These are phyloP conservation scores for Hoplostethus mediterraneus DNA, from an alignment of 2,797 vertebrate species.

Conservation along the genomic window DNA sequence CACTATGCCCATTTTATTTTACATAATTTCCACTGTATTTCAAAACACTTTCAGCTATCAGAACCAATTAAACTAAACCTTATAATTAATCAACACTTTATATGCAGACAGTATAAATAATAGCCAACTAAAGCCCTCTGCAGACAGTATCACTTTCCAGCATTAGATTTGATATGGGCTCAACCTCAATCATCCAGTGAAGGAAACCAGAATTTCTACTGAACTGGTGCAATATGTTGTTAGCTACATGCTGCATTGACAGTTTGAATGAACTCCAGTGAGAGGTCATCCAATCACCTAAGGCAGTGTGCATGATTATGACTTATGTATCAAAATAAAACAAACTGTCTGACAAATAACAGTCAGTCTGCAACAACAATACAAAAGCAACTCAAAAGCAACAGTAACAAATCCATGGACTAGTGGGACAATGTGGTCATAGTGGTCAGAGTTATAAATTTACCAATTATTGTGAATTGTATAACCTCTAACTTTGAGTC, in stretches of 20 bases:
- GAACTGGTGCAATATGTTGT: conserved; percentile 45
- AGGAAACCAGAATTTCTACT: conserved; percentile 39
- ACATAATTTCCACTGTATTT: conserved; percentile 19
- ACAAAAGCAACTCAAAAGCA: conserved; percentile 65
- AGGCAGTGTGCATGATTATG: conserved; percentile 86
- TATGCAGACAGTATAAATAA: conserved; percentile 40
- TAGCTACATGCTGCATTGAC: conserved; percentile 70
- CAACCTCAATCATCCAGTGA: conserved; percentile 26
- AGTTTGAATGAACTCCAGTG: conserved; percentile 57
- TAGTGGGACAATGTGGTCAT: conserved; percentile 49
- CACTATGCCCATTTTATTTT: conserved; percentile 6
- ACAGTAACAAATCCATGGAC: conserved; percentile 64
- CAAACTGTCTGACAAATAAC: conserved; percentile 82
- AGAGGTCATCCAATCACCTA: conserved; percentile 82
- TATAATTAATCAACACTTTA: conserved; percentile 26
- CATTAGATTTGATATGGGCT: conserved; percentile 37
- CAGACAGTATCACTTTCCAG: conserved; percentile 30
- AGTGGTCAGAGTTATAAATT: conserved; percentile 38
- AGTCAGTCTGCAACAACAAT: conserved; percentile 49
- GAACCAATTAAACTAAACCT: conserved; percentile 35
- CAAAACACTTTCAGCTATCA: conserved; percentile 33
- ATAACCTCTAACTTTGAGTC: conserved; percentile 38
- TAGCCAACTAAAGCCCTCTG: conserved; percentile 20
- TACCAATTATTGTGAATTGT: conserved; percentile 61
- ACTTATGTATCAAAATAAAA: conserved; percentile 78